Percentiles rank a stretch among this genome's conserved stretches.
These are phyloP conservation scores for Virgularia gustaviana DNA, from an alignment of 92 coral and sea anemone genomes.

Conservation along the genomic window DNA sequence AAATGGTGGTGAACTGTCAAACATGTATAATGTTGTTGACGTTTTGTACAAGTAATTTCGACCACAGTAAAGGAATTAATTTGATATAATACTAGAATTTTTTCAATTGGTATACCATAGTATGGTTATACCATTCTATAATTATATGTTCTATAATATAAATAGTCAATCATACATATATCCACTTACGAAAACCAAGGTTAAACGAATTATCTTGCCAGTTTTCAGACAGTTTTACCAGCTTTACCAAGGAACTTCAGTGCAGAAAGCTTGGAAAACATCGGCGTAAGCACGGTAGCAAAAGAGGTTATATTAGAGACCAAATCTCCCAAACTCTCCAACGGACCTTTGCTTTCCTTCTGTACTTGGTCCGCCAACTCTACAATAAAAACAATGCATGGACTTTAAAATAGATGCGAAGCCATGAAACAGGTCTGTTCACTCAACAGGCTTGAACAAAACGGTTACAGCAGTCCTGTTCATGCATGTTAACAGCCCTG, in stretches of 20 bases:
- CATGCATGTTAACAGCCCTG: too few species aligned
- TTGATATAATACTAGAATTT: neutral
- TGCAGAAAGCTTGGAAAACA: neutral
- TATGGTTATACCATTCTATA: too few species aligned
- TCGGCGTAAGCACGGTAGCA: neutral
- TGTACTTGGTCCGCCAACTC: conserved; percentile 18
- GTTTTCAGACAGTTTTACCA: neutral
- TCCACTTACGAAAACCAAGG: neutral
- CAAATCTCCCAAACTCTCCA: conserved; percentile 4
- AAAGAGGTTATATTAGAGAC: neutral
- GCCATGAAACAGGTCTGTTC: too few species aligned
- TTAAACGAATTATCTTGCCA: neutral
- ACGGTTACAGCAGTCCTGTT: neutral
- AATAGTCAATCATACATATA: too few species aligned
- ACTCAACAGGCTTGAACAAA: neutral
- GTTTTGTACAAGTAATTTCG: too few species aligned
- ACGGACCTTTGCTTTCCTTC: neutral
- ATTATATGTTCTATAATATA: too few species aligned
- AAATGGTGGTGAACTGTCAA: too few species aligned
- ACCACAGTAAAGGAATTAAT: too few species aligned
- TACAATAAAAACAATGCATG: neutral
- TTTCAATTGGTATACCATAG: neutral
- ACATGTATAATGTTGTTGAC: too few species aligned
- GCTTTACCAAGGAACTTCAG: neutral
- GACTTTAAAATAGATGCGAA: too few species aligned